Percentiles rank a stretch among this genome's conserved stretches.
Conservation (phyloP, 2,113 vertebrate genomes). For the Shinisaurus crocodilurus region DNA sequence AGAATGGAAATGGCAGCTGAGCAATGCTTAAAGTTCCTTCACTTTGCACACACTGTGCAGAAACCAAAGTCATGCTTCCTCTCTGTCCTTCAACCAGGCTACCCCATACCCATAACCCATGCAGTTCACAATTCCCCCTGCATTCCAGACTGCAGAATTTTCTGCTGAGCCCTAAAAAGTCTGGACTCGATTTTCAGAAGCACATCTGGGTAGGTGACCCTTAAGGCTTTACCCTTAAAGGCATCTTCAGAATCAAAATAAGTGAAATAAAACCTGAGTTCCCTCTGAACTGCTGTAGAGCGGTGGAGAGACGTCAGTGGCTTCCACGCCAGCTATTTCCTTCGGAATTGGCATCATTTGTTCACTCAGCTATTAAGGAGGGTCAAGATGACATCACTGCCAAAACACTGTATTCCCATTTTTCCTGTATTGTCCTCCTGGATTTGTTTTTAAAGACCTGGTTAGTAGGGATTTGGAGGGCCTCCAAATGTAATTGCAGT, state of each 20-base stretch:
- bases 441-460: not conserved
- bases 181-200: not conserved
- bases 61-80: not conserved
- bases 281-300: not conserved
- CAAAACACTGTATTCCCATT: not conserved
- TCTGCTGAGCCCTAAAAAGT: not conserved
- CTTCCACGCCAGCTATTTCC: not conserved
- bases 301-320: not conserved
- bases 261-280: not conserved
- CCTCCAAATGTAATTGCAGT: too few relatives aligned
- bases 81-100: not conserved
- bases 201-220: not conserved
- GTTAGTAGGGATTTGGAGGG: too few relatives aligned
- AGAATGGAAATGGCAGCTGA: constrained; percentile 8
- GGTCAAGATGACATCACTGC: not conserved
- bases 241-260: too few relatives aligned
- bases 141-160: not conserved
- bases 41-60: not conserved
- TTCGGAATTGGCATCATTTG: not conserved
- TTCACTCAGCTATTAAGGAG: not conserved
- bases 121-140: not conserved
- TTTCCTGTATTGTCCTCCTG: not conserved
- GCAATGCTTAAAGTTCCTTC: not conserved
- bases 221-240: too few relatives aligned
- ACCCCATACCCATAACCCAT: not conserved